These are phyloP conservation scores for Mustela lutreola DNA, from an alignment of 2,113 vertebrate genomes.

Conservation along the genomic window DNA sequence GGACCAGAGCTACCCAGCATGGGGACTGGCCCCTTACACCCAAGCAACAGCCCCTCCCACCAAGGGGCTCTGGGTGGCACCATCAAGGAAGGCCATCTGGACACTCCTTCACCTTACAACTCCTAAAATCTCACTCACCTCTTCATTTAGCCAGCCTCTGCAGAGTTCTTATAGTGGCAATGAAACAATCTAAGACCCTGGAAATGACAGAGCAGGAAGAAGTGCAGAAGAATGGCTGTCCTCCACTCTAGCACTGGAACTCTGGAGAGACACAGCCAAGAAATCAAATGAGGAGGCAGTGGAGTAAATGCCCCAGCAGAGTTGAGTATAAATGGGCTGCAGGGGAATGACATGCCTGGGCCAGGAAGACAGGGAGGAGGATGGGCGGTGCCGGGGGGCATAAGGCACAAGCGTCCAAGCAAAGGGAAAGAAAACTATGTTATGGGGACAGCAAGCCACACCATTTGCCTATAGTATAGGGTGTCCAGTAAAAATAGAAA, in stretches of 20 bases:
- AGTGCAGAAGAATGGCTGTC: too few species aligned
- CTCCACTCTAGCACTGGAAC: background rate
- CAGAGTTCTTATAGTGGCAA: background rate
- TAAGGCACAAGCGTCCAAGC: background rate
- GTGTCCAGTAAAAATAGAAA: conserved; percentile 52
- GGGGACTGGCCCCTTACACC: background rate
- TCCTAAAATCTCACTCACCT: background rate
- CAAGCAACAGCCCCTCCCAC: background rate
- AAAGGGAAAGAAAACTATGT: background rate
- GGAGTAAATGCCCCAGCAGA: background rate
- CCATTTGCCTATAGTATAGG: background rate
- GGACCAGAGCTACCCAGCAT: background rate
- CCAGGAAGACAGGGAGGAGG: background rate
- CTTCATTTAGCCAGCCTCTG: background rate
- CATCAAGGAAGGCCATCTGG: background rate
- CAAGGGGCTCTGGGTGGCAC: background rate
- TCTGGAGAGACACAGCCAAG: background rate
- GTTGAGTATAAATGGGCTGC: background rate
- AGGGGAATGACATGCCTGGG: background rate
- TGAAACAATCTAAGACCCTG: background rate
- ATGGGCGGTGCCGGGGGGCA: rapidly evolving
- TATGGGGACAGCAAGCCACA: background rate
- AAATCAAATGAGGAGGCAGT: background rate
- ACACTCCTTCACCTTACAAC: background rate
- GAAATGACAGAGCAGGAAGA: background rate